Base-by-base conservation (phyloP, 2,888 invertebrate genomes). In the Celastrina argiolus region DNA sequence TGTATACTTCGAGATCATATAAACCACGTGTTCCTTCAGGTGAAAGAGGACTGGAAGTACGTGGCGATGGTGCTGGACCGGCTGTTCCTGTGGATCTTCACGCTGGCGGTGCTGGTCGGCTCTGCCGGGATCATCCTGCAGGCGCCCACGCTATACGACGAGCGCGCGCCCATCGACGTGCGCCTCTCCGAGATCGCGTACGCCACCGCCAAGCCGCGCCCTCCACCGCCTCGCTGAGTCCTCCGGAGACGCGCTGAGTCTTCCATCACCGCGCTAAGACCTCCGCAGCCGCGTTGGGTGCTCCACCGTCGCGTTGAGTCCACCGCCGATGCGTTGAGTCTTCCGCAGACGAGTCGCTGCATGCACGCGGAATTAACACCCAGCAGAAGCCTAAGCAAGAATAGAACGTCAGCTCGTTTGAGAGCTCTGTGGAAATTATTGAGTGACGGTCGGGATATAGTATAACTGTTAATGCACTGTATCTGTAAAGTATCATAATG, bases 31-130 rank as follows among this genome's bases (percentile, higher is more conserved):
- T 22, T n/a, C 61, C 5, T 81, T 67, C 80, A 97, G 97, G 97
- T 97, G 75, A 97, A 97, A 90, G 98, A 98, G 92, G 98, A 99
- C 92, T 99, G 99, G 99, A 99, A 99, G 87, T 99, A 97, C 90
- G 98, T 99, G 75, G 98, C 98, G 71, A 98, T 98, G 97, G 98
- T 99, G 74, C 93, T 99, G 83, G 99, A 99, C 90, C 94, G 99
- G 71, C 93, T 99, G 79, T 99, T 99, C 92, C 94, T 99, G 78
- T 98, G 98, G 96, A 98, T 99, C 85, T 99, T 99, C 92, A 98
- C 98, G 75, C 93, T 98, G 81, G 98, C 98, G 64, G 98, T 98
- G 79, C 92, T 98, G 72, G 96, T 98, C 73, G 98, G 98, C 58
- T 98, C 97, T 65, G 97, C 97, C 34, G 97, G 97, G 66, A 98